A percentile compares a stretch with the other conserved stretches of the same genome.
Evolutionary conservation across 2,113 vertebrate species (phyloP).

Genomic region (Esox niger): DNA sequence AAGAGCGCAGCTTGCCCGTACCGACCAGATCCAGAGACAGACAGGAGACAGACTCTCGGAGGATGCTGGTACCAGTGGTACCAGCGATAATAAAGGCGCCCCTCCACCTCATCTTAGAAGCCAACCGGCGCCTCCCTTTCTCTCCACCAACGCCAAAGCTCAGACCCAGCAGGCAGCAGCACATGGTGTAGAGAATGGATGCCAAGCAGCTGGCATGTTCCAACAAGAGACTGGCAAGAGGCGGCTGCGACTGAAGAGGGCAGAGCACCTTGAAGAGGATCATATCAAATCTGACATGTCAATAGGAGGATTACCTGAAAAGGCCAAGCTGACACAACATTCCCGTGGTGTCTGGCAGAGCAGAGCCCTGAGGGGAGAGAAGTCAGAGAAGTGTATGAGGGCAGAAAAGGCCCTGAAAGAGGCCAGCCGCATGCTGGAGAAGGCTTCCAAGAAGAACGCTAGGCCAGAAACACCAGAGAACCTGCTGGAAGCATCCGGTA

Average conservation of each 20-base stretch:
- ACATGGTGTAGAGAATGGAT: neutral
- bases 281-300: constrained; percentile 58
- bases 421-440: constrained; percentile 60
- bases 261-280: constrained; percentile 64
- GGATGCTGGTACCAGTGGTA: constrained; percentile 7
- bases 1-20: constrained; percentile 9
- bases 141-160: constrained; percentile 7
- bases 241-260: constrained; percentile 58
- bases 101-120: constrained; percentile 24
- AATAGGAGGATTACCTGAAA: constrained; percentile 54
- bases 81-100: constrained; percentile 27
- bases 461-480: neutral
- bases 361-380: constrained; percentile 38
- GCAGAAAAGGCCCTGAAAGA: constrained; percentile 42
- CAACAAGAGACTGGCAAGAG: constrained; percentile 37
- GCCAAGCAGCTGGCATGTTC: constrained; percentile 16
- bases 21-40: constrained; percentile 21
- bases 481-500: constrained; percentile 25
- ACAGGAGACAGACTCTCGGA: constrained; percentile 21
- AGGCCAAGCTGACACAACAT: constrained; percentile 47
- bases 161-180: neutral
- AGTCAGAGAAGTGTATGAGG: too few relatives aligned
- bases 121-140: constrained; percentile 32
- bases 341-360: constrained; percentile 49
- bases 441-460: constrained; percentile 55